These are phyloP conservation scores for Agelas oroides DNA, from an alignment of 37 sponge, comb jelly and placozoan species.

Conservation along the genomic window DNA sequence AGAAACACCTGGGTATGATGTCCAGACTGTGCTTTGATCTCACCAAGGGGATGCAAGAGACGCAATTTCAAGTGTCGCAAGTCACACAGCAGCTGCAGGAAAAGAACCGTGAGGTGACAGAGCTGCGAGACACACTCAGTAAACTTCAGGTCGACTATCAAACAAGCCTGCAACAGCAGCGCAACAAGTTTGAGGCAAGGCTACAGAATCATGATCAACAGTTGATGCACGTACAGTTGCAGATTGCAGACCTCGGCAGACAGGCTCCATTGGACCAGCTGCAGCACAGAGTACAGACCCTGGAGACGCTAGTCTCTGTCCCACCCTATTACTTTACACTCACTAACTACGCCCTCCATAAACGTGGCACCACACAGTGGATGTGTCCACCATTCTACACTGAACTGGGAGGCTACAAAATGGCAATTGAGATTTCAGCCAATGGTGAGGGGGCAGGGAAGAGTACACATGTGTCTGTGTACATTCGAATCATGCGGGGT, in stretches of 20 bases:
- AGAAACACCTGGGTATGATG: conserved; percentile 14
- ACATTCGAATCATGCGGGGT: conserved; percentile 17
- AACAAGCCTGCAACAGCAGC: neutral
- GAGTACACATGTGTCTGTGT: conserved; percentile 6
- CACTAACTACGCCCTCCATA: neutral
- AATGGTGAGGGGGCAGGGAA: conserved; percentile 10
- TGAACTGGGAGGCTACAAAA: neutral
- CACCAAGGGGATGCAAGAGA: neutral
- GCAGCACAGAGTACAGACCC: neutral
- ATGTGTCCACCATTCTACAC: conserved; percentile 8
- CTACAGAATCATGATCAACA: neutral
- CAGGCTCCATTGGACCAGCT: neutral
- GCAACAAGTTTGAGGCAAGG: neutral
- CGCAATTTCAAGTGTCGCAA: neutral
- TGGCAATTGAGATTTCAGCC: conserved; percentile 12
- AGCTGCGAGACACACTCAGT: neutral
- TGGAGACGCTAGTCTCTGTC: conserved; percentile 4
- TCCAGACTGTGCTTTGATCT: neutral
- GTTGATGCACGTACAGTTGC: no score
- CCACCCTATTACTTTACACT: conserved; percentile 13
- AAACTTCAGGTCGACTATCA: neutral
- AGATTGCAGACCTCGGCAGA: neutral
- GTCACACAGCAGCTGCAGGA: neutral
- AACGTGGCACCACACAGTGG: conserved; percentile 4
- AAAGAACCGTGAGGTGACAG: neutral